Evolutionary conservation across 2,888 invertebrate species (phyloP), one percentile per base, ranked within the genome.

Genomic region (Caenorhabditis sp.): DNA sequence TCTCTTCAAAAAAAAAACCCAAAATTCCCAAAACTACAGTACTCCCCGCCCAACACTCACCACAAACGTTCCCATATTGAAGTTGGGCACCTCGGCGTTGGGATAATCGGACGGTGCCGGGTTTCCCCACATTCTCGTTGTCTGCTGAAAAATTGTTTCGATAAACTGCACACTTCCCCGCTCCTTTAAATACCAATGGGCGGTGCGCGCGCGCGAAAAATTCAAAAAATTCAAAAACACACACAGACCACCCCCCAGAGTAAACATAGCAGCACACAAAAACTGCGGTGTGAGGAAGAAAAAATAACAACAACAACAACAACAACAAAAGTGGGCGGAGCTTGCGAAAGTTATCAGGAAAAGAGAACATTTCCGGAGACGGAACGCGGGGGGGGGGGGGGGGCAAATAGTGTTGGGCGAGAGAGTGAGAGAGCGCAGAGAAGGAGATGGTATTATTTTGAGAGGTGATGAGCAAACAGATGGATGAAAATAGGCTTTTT

Each of bases 21-120:
- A 43, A 43, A 43, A n/a, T n/a, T n/a, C n/a, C n/a, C n/a, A n/a
- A n/a, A n/a, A n/a, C n/a, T n/a, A n/a, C n/a, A n/a, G n/a, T n/a
- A n/a, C n/a, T n/a, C n/a, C n/a, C n/a, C n/a, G n/a, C n/a, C n/a
- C n/a, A 62, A 27, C 21, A 68, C 76, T 70, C 24, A 77, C 80
- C 62, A 81, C 58, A 64, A 78, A 69, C 6, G 77, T 62, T 19
- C 64, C 55, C 66, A 80, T 66, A 62, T 80, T 77, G 37, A 78
- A 70, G 58, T 69, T 68, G 19, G 77, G 79, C 55, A 66, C 58
- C 26, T 67, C 72, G 24, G 76, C 71, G 62, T 66, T 76, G 17
- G 76, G 68, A 66, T 78, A 81, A 62, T 81, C 76, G 37, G 81
- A 81, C 19, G 81, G 81, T 43, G 66, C 74, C 63, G 81, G 69